These are phyloP conservation scores for Danio rerio DNA, from an alignment of 2,113 vertebrate species.

Conservation along the genomic window DNA sequence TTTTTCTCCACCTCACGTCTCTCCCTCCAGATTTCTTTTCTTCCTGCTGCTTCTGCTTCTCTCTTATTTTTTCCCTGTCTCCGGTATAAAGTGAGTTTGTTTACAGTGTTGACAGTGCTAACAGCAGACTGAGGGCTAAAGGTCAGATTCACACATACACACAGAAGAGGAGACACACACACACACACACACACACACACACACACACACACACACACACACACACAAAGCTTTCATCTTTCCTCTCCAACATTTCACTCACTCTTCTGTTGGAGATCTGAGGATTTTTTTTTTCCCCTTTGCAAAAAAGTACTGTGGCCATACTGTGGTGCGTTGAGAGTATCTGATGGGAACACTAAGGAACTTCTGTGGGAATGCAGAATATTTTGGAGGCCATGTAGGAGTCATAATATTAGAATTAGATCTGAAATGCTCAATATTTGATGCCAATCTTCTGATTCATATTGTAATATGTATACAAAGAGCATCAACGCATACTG, in stretches of 20 bases:
- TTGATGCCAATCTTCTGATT: background rate
- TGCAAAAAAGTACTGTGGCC: background rate
- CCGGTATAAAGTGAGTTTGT: constrained; percentile 57
- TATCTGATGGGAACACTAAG: background rate
- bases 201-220: background rate
- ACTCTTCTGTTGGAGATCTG: background rate
- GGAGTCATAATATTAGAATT: background rate
- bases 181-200: constrained; percentile 9
- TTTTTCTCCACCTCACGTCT: constrained; percentile 27
- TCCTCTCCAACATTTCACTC: background rate
- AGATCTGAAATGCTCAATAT: background rate
- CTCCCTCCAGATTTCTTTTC: constrained; percentile 19
- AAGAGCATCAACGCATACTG: too few relatives aligned
- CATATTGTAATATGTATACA: too few relatives aligned
- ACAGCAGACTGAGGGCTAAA: constrained; percentile 56
- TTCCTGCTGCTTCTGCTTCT: constrained; percentile 35
- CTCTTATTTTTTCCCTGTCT: constrained; percentile 9
- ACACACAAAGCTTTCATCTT: constrained; percentile 14
- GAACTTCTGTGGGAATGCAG: background rate
- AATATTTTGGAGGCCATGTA: background rate
- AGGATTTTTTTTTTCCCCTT: background rate
- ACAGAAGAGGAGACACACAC: background rate
- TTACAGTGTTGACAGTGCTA: constrained; percentile 69
- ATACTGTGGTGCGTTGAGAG: background rate
- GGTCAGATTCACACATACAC: constrained; percentile 28